Evolutionary conservation across 2,113 vertebrate genomes (phyloP), one percentile per base, ranked within the genome.

Genomic region (Pycnonotus jocosus): DNA sequence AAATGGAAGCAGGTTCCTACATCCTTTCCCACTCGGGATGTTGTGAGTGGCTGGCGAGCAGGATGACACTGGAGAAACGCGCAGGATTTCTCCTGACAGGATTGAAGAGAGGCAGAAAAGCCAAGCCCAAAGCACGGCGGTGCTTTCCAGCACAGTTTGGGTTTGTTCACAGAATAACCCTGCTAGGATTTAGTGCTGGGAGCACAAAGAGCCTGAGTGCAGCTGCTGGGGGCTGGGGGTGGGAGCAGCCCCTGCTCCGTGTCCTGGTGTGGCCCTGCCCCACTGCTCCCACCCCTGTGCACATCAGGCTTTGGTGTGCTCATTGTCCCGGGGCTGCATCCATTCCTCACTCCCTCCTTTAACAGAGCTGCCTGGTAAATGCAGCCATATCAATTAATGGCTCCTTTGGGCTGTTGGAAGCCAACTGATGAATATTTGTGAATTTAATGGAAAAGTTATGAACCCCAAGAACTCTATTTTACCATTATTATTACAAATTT

Each of bases 401-500:
- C 23, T 69, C 60, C 68, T 72, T 6, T 5, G 10, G 68, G 33
- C 6, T 22, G 50, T 2, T 56, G n/a, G 42, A 66, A 79, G 38
- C 33, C 58, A 82, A 23, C 25, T 2, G 28, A 35, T 16, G 20
- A 7, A 9, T 37, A 23, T 37, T 51, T 53, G 54, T 44, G 47
- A 72, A 58, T 58, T 50, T 42, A 58, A 38, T 12, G 47, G 71
- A 68, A 60, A 72, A 51, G 56, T 12, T 42, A 40, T 6, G 3
- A 96, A 90, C 93, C 71, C 70, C 6, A 65, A 73, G 93, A 96
- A 94, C 88, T 89, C 83, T 48, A 47, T 92, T 97, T 88, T 87
- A 84, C 79, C 84, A 48, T 90, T 80, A 48, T 45, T 91, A 86
- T 90, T 81, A 94, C 73, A 87, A 93, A 92, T 77, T 40, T 77